phyloP scores from a whole-genome alignment of 2,113 vertebrate species.

The Trichomycterus rosablanca region DNA sequence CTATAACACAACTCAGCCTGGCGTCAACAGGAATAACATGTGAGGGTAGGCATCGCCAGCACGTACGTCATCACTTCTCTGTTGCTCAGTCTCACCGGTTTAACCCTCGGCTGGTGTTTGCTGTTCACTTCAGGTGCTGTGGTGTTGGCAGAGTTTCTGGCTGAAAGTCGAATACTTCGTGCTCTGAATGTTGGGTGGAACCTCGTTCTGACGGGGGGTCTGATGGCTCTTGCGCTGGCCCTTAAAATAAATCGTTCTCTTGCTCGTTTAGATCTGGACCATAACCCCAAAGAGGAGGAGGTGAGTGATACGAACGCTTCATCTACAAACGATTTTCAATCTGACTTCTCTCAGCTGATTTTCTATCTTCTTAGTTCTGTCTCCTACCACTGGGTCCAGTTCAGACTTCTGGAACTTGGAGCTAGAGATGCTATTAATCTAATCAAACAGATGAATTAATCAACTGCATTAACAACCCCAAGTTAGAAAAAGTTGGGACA shows the following conservation, averaged over 20 bases:
- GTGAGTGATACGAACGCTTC: slow-evolving; percentile 41
- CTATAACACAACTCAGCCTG: slow-evolving; percentile 57
- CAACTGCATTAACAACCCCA: no score
- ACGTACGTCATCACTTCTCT: neutral
- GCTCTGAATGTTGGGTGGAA: slow-evolving; percentile 60
- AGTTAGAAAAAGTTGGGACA: no score
- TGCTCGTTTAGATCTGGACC: slow-evolving; percentile 57
- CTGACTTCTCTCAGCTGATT: no score
- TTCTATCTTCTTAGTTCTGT: no score
- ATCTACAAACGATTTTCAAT: no score
- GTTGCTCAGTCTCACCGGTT: neutral
- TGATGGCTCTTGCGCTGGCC: slow-evolving; percentile 58
- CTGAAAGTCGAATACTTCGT: slow-evolving; percentile 47
- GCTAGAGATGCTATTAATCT: no score
- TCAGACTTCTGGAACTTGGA: no score
- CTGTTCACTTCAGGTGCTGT: slow-evolving; percentile 40
- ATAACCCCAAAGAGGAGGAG: slow-evolving; percentile 48
- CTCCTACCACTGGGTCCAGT: no score
- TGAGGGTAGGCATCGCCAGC: slow-evolving; percentile 55
- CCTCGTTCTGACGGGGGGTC: slow-evolving; percentile 48
- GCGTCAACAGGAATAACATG: slow-evolving; percentile 57
- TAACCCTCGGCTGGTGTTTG: neutral
- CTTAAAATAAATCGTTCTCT: slow-evolving; percentile 57
- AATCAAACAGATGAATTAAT: no score
- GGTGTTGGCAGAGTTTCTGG: slow-evolving; percentile 64